These are phyloP conservation scores for Syngnathus acus DNA, from an alignment of 2,797 vertebrate species.

Conservation along the genomic window DNA sequence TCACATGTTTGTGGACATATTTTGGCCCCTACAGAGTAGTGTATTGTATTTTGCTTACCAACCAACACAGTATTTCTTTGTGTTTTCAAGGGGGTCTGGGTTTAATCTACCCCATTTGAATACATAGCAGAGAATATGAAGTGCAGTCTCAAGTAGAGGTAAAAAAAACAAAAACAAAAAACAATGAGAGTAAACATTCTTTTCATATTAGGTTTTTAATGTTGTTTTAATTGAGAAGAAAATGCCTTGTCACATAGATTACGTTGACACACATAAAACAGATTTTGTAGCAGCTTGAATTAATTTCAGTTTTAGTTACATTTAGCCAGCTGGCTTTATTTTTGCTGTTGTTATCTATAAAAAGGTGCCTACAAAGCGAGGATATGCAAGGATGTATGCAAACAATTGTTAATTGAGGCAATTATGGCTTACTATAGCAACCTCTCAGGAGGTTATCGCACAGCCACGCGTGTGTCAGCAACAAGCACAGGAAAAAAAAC, in stretches of 20 bases:
- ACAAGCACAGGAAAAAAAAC: background rate
- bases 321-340: background rate
- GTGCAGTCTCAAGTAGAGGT: background rate
- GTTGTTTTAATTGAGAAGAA: slow-evolving; percentile 63
- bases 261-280: slow-evolving; percentile 48
- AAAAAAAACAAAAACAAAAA: background rate
- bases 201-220: slow-evolving; percentile 61
- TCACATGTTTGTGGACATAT: slow-evolving; percentile 14
- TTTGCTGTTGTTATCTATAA: slow-evolving; percentile 2
- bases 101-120: background rate
- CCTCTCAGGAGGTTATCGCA: slow-evolving; percentile 1
- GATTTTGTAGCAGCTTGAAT: slow-evolving; percentile 58
- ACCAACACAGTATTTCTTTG: background rate
- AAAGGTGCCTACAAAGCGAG: background rate
- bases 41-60: background rate
- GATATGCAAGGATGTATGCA: background rate
- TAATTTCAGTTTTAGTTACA: background rate
- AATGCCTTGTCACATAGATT: slow-evolving; percentile 49
- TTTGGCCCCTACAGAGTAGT: background rate
- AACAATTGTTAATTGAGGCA: background rate
- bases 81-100: slow-evolving; percentile 6
- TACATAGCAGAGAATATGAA: background rate
- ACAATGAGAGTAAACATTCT: slow-evolving; percentile 11
- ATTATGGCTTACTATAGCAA: background rate
- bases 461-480: background rate